These are phyloP conservation scores for Synergus laeviventris DNA, from an alignment of 2,888 invertebrate genomes.

Conservation along the genomic window DNA sequence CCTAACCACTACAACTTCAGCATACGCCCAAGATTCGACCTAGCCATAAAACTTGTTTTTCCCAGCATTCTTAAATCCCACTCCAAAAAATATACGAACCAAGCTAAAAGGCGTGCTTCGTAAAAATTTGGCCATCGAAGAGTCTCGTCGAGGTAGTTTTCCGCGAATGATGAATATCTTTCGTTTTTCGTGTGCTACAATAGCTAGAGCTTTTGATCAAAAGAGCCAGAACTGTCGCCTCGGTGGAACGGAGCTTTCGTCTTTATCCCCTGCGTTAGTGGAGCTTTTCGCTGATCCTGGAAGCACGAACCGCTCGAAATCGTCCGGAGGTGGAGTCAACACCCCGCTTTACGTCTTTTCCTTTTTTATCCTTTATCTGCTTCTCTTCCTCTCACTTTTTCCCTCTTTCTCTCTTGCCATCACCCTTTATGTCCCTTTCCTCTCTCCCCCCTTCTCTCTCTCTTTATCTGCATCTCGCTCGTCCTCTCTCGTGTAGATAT, in stretches of 20 bases:
- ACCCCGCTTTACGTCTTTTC: slow-evolving; percentile 48
- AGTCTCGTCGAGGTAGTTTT: slow-evolving; percentile 16
- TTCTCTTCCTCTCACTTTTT: slow-evolving; percentile 7
- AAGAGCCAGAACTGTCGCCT: slow-evolving; percentile 28
- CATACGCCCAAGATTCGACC: neutral
- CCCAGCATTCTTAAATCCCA: neutral
- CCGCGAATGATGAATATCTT: slow-evolving; percentile 32
- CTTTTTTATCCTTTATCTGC: slow-evolving; percentile 33
- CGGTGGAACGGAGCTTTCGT: slow-evolving; percentile 57
- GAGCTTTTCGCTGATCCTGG: slow-evolving; percentile 69
- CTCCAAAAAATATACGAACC: neutral
- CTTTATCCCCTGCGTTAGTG: slow-evolving; percentile 66
- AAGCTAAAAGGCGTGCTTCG: slow-evolving; percentile 7
- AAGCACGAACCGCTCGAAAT: slow-evolving; percentile 66
- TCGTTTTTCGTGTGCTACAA: slow-evolving; percentile 22
- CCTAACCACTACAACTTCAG: no score
- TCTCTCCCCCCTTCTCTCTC: slow-evolving; percentile 31
- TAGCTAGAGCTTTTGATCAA: slow-evolving; percentile 25
- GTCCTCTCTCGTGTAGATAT: slow-evolving; percentile 42
- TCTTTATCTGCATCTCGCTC: slow-evolving; percentile 32
- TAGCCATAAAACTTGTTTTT: slow-evolving; percentile 3
- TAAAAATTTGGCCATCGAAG: slow-evolving; percentile 27
- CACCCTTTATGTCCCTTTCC: neutral
- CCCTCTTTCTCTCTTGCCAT: neutral
- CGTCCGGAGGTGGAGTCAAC: slow-evolving; percentile 55